A percentile compares a stretch with the other conserved stretches of the same genome.
Conservation (phyloP, 2,113 vertebrate genomes). For the Triplophysa tibetana region DNA sequence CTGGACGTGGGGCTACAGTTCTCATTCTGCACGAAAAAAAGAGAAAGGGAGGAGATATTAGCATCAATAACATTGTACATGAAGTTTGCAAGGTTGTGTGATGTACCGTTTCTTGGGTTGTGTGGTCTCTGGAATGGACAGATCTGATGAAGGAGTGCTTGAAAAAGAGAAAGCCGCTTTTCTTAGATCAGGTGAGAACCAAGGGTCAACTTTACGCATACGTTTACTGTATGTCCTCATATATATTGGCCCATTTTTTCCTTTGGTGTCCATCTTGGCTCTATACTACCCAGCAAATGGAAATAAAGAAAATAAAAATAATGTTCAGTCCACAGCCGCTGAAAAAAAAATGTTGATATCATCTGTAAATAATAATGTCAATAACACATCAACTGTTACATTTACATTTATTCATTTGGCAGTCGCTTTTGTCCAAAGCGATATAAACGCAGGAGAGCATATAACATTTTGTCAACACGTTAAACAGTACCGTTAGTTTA, state of each 20-base stretch:
- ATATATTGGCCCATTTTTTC: slow-evolving; percentile 46
- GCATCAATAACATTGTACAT: not conserved
- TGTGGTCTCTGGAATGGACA: slow-evolving; percentile 51
- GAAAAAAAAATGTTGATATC: too few species aligned
- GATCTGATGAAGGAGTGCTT: slow-evolving; percentile 59
- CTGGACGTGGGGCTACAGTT: slow-evolving; percentile 8
- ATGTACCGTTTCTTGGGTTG: slow-evolving; percentile 50
- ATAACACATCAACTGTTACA: not conserved
- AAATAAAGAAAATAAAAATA: slow-evolving; percentile 1
- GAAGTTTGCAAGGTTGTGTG: not conserved
- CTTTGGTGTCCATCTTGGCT: slow-evolving; percentile 57
- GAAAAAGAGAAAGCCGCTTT: slow-evolving; percentile 71
- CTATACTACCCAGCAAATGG: not conserved
- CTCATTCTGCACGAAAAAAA: slow-evolving; percentile 1
- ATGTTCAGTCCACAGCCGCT: too few species aligned
- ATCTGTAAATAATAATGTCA: not conserved
- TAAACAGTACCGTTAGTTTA: too few species aligned
- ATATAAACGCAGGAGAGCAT: too few species aligned
- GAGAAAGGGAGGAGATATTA: not conserved
- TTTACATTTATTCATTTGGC: not conserved
- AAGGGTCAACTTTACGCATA: slow-evolving; percentile 61
- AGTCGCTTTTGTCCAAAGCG: too few species aligned
- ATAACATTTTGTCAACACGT: too few species aligned
- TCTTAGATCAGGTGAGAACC: slow-evolving; percentile 66
- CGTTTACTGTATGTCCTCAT: slow-evolving; percentile 71